Evolutionary conservation across 2,888 invertebrate genomes (phyloP), one percentile per base, ranked within the genome.

Genomic region (Leptopterna dolabrata): DNA sequence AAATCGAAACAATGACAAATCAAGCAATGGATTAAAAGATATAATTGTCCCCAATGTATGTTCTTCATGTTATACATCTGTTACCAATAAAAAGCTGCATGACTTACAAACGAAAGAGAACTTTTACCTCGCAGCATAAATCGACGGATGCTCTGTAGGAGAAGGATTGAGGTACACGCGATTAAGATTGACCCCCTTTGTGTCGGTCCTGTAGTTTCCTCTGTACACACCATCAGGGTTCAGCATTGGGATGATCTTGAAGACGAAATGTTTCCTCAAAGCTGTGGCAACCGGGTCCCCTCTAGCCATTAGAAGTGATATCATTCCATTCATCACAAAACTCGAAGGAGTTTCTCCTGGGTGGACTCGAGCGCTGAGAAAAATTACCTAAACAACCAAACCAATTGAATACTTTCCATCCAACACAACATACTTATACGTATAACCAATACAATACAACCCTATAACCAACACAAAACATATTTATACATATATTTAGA

Each of bases 341-440:
- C 96, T 97, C 0, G 97, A 96, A 0, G 97, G 97, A 0, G 97
- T 97, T 92, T 98, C 98, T 0, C 97, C 97, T 16, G 97, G 97
- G 92, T 98, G 98, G 82, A 98, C 97, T 88, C 98, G 93, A 4
- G 97, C 97, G 88, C 96, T 97, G 90, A 98, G 92, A 91, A 97
- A 95, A 90, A 97, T 95, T 7, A 97, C 94, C 95, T 96, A 87
- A 86, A 13, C 19, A 71, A 45, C 45, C 45, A 16, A 30, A 70
- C 29, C 9, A 29, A 2, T 27, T 70, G 70, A 70, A 70, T 16
- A 55, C 3, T 55, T 55, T 55, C 55, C 7, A 55, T 55, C 55
- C 19, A 2, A 19, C 11, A 4, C 16, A 55, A 55, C 3, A 55
- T 55, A 55, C 19, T 3, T 14, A n/a, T n/a, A n/a, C n/a, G n/a